phyloP scores from a whole-genome alignment of 2,797 vertebrate species.

The Fundulus diaphanus region DNA sequence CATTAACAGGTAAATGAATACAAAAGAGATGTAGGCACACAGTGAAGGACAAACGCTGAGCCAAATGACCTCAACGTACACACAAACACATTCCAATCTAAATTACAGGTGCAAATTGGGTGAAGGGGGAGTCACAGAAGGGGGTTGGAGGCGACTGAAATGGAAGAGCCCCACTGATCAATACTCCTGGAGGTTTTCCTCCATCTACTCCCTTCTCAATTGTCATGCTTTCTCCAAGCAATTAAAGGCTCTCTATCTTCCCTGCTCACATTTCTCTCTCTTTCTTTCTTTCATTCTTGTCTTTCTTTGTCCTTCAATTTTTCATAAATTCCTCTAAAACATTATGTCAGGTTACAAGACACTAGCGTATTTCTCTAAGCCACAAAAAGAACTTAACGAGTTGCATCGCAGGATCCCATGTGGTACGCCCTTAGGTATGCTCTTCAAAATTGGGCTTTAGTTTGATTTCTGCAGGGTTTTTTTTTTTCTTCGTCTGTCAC shows the following conservation, averaged over 20 bases:
- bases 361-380: not conserved
- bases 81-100: slow-evolving; percentile 76
- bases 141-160: slow-evolving; percentile 75
- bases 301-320: not conserved
- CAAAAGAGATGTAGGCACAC: slow-evolving; percentile 75
- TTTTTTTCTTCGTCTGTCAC: not conserved
- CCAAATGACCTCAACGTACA: slow-evolving; percentile 68
- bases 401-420: not conserved
- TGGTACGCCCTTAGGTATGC: not conserved
- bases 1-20: slow-evolving; percentile 77
- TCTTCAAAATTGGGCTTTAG: not conserved
- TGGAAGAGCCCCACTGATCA: slow-evolving; percentile 81
- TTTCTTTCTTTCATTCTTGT: not conserved
- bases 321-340: not conserved
- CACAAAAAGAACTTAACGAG: not conserved
- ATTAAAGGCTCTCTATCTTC: slow-evolving; percentile 74
- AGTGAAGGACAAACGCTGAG: slow-evolving; percentile 71
- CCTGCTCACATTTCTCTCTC: slow-evolving; percentile 21
- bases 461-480: not conserved
- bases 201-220: slow-evolving; percentile 77
- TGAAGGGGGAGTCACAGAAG: slow-evolving; percentile 66
- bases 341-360: not conserved
- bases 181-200: slow-evolving; percentile 82
- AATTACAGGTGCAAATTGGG: slow-evolving; percentile 82
- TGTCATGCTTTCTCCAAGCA: slow-evolving; percentile 82